phyloP scores from a whole-genome alignment of 2,888 invertebrate species.

The Nemurella pictetii region DNA sequence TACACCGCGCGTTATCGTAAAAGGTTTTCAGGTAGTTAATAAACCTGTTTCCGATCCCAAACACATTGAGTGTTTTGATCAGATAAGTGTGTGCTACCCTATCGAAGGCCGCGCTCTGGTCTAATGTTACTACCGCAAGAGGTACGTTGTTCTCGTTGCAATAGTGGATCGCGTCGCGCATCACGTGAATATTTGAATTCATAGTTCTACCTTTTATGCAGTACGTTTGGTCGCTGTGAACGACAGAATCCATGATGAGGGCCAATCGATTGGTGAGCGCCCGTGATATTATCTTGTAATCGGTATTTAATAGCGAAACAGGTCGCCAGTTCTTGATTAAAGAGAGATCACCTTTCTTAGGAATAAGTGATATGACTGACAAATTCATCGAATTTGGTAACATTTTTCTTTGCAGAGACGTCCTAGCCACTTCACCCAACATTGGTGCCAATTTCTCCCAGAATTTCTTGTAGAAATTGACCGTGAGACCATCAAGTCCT shows the following conservation, averaged over 20 bases:
- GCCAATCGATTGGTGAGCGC: background rate
- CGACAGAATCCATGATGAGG: too few species aligned
- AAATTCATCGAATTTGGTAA: background rate
- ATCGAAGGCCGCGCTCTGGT: conserved; percentile 6
- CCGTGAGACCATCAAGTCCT: background rate
- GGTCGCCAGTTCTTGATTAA: background rate
- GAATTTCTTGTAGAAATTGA: background rate
- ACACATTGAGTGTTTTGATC: background rate
- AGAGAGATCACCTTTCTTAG: background rate
- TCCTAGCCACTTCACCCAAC: background rate
- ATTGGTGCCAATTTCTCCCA: background rate
- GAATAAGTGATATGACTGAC: background rate
- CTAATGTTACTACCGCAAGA: conserved; percentile 2
- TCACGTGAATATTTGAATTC: background rate
- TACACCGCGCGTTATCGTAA: background rate
- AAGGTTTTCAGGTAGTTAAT: background rate
- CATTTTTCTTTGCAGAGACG: background rate
- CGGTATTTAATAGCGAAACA: background rate
- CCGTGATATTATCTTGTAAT: background rate
- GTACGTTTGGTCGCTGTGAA: background rate
- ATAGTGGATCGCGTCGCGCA: background rate
- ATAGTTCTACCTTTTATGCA: background rate
- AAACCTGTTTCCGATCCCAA: background rate
- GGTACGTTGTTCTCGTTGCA: background rate
- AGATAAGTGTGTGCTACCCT: background rate